Base-by-base conservation (phyloP, 2,888 invertebrate species). In the Drosophila yooni region DNA sequence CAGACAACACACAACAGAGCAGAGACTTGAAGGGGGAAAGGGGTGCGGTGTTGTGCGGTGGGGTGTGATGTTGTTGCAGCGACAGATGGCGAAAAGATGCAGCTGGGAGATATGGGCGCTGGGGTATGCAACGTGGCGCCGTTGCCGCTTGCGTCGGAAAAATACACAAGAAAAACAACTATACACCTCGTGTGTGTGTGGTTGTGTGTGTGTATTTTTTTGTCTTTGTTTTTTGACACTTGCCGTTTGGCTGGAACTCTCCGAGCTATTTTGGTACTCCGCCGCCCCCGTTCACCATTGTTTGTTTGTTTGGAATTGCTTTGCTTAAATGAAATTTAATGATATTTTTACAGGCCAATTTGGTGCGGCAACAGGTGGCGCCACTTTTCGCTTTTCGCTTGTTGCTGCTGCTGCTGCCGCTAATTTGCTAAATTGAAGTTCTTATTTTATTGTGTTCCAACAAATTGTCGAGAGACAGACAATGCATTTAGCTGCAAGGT, bases 301-400 rank as follows among this genome's bases (percentile, higher is more conserved):
- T 58, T 59, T 53, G 53, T 58, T 59, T 61, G 59, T 72, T 72
- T 69, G 73, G 25, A 25, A 25, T 76, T 62, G 73, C 65, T 61
- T 59, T 64, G 84, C 87, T 89, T 87, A 89, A 85, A 88, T 79
- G 82, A 89, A 89, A 82, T 85, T 85, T 87, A 85, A 85, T 84
- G 89, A 82, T 84, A 83, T 87, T 76, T 76, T 78, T 70, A 64
- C 77, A 56, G 65, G 69, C 72, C 70, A 82, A 77, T 63, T 64
- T 70, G 62, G 60, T 27, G 18, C 56, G 61, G 63, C 89, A 89
- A 85, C 84, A 85, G 85, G 88, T 89, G 85, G 43, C 46, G 65
- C 52, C 57, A 52, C 59, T 63, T 63, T 57, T 57, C 31, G 59
- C 57, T 70, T 59, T 29, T 54, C 65, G 48, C 38, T 57, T 63